Evolutionary conservation across 92 coral and sea anemone genomes (phyloP).

Genomic region (Phenganax stokvisi): DNA sequence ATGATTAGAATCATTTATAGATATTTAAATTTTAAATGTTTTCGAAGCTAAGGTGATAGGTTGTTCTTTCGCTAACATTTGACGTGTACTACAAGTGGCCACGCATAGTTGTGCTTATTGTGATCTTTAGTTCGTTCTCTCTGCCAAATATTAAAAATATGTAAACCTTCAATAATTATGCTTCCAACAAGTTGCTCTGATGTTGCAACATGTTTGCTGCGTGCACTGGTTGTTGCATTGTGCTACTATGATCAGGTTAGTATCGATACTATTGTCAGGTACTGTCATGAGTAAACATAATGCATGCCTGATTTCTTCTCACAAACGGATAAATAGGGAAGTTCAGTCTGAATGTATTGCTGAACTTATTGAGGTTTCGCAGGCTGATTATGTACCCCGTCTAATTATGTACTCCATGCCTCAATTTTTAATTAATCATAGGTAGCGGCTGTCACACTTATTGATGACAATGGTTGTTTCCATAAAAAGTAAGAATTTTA

Average conservation of each 20-base stretch:
- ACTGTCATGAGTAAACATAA: background rate
- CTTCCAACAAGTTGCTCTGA: background rate
- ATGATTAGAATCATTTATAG: too few relatives aligned
- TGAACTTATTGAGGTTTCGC: too few relatives aligned
- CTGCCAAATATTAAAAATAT: background rate
- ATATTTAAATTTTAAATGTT: background rate
- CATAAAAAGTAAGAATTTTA: constrained; percentile 8
- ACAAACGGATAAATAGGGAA: too few relatives aligned
- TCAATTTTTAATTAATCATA: background rate
- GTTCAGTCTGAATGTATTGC: too few relatives aligned
- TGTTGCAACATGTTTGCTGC: background rate
- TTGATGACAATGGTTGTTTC: background rate
- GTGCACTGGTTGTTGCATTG: background rate
- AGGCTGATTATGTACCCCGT: too few relatives aligned
- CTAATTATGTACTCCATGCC: too few relatives aligned
- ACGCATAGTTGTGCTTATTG: background rate
- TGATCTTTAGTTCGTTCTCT: background rate
- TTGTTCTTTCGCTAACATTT: constrained; percentile 4
- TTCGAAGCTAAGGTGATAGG: background rate
- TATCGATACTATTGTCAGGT: background rate
- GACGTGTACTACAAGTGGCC: constrained; percentile 5
- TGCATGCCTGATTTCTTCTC: too few relatives aligned
- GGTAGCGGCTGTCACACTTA: background rate
- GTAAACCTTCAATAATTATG: background rate
- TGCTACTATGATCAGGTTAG: background rate